Conservation (phyloP, 2,888 invertebrate species). For the Heteropelma amictum region DNA sequence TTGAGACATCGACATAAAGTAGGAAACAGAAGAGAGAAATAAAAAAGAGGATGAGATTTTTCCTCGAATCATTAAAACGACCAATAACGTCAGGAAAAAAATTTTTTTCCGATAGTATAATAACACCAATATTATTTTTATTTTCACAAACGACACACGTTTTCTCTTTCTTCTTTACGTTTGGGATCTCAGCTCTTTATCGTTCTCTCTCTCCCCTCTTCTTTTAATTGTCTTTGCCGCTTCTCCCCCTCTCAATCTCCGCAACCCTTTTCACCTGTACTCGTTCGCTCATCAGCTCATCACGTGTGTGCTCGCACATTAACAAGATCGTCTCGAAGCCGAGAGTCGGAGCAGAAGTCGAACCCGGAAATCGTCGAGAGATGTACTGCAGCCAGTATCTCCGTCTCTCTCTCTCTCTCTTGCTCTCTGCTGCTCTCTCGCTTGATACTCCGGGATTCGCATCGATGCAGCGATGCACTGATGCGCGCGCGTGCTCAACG, state of each 20-base stretch:
- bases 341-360: conserved; percentile 44
- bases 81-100: too few species aligned
- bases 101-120: too few species aligned
- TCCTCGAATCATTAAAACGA: too few species aligned
- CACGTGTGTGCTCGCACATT: conserved; percentile 45
- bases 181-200: neutral
- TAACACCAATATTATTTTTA: neutral
- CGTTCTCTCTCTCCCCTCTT: neutral
- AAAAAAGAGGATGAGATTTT: conserved; percentile 19
- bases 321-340: conserved; percentile 28
- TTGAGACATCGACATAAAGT: conserved; percentile 24
- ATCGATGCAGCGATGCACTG: conserved; percentile 40
- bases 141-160: neutral
- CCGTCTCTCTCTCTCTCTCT: too few species aligned
- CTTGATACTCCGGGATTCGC: conserved; percentile 29
- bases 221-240: neutral
- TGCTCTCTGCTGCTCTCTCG: conserved; percentile 8
- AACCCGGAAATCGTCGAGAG: conserved; percentile 53
- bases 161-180: neutral
- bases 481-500: conserved; percentile 22
- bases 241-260: neutral
- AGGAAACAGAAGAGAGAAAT: conserved; percentile 18
- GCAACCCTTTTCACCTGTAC: conserved; percentile 36
- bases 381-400: conserved; percentile 39
- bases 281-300: conserved; percentile 42